Evolutionary conservation across 1,140 invertebrate species (phyloP).

Genomic region (Solenopsis invicta): DNA sequence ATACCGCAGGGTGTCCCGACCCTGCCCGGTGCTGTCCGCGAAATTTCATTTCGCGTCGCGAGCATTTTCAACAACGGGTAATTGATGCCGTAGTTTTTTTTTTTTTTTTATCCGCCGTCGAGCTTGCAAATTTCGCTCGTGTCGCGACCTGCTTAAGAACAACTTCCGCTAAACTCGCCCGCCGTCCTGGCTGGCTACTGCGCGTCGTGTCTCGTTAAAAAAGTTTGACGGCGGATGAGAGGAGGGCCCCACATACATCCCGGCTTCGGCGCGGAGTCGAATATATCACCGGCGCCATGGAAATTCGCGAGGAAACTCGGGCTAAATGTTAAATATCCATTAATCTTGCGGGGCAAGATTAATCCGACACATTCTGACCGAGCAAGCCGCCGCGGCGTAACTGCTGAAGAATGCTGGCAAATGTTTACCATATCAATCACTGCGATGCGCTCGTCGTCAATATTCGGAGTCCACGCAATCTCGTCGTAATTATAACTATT

Average conservation of each 20-base stretch:
- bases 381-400: constrained; percentile 49
- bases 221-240: constrained; percentile 51
- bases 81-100: constrained; percentile 52
- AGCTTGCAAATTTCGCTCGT: constrained; percentile 52
- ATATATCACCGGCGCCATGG: constrained; percentile 45
- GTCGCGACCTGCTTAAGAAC: constrained; percentile 54
- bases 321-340: constrained; percentile 63
- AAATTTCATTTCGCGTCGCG: constrained; percentile 50
- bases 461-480: constrained; percentile 34
- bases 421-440: constrained; percentile 62
- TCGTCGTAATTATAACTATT: constrained; percentile 27
- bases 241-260: not conserved
- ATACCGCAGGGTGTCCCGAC: constrained; percentile 43
- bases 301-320: constrained; percentile 47
- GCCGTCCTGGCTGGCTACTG: constrained; percentile 1
- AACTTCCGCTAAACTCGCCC: constrained; percentile 49
- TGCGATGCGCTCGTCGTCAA: constrained; percentile 45
- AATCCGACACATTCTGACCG: constrained; percentile 54
- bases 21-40: constrained; percentile 39
- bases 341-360: constrained; percentile 59
- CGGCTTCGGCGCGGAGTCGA: constrained; percentile 28
- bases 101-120: not conserved
- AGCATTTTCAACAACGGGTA: constrained; percentile 52
- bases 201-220: constrained; percentile 57
- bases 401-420: constrained; percentile 61